Conservation (phyloP, 1,140 invertebrate genomes). For the Chrysomallon squamiferum region DNA sequence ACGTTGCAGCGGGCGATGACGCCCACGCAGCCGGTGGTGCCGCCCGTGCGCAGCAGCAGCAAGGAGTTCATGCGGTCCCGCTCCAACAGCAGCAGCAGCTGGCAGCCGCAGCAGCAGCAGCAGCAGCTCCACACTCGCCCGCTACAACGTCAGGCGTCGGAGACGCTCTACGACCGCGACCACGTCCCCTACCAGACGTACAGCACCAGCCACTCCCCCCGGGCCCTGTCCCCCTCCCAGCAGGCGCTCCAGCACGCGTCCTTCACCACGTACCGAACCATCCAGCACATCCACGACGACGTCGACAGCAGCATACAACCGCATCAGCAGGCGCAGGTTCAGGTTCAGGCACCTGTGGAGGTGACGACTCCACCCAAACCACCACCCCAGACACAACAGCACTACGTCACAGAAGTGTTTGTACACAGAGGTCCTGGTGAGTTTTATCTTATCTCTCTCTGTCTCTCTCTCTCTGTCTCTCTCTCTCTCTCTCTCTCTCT, state of each 20-base stretch:
- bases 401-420: conserved; percentile 57
- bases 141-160: conserved; percentile 61
- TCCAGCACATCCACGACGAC: conserved; percentile 29
- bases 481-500: no score
- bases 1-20: conserved; percentile 60
- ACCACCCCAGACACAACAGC: conserved; percentile 35
- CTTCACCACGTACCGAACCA: conserved; percentile 41
- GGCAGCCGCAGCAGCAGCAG: conserved; percentile 32
- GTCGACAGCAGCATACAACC: conserved; percentile 25
- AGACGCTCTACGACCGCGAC: conserved; percentile 64
- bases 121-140: conserved; percentile 18
- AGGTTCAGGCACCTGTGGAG: conserved; percentile 17
- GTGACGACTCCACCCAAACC: conserved; percentile 20
- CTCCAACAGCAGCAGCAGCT: conserved; percentile 36
- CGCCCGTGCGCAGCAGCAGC: conserved; percentile 63
- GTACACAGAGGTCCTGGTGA: conserved; percentile 46
- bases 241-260: conserved; percentile 24
- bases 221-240: background rate
- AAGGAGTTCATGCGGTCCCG: conserved; percentile 48
- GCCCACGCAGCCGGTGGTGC: conserved; percentile 65
- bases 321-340: conserved; percentile 16
- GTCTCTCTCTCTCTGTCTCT: no score
- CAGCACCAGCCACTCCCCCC: conserved; percentile 3
- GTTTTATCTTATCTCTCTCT: no score
- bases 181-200: conserved; percentile 22